Base-by-base conservation (phyloP, 2,888 invertebrate species). In the Phyto melanocephala region DNA sequence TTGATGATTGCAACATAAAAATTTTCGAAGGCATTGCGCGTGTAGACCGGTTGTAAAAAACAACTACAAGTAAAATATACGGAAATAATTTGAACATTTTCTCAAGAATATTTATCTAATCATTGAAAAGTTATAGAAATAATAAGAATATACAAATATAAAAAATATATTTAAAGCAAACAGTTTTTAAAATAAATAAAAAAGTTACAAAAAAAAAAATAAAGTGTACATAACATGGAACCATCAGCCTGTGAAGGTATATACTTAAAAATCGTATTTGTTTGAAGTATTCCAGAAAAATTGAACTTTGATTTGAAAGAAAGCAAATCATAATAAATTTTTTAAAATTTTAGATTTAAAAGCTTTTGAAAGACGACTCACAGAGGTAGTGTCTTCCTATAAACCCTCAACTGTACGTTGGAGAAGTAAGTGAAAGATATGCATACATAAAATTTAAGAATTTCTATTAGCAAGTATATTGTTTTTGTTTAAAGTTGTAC, bases 351-450 rank as follows among this genome's bases (percentile, higher is more conserved):
- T 89, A 96, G 99, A 99, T 93, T 93, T 99, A 87, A 99, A 99
- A 92, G 99, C 99, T 45, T 99, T 99, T 91, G 99, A 99, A 92
- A 94, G 99, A 85, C 94, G 99, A 71, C 92, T 99, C 24, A 99
- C 98, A 0, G 99, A 99, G 93, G 99, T 99, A 15, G 98, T 99
- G 89, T 95, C 97, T 86, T 97, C 98, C 90, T 94, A 99, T 86
- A 97, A 98, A 90, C 99, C 99, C 40, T 95, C 97, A 58, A 98
- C 99, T 68, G 94, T 95, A 87, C 94, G 98, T 92, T 99, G 99
- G 99, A 94, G 98, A 93, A 95, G 98, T 98, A 93, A 93, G 94
- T 93, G n/a, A 60, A 24, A 24, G 11, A 67, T 35, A 3, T n/a
- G 37, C 15, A 15, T 35, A 10, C 68, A 8, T 50, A 22, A 13